Base-by-base conservation (phyloP, 1,140 invertebrate genomes). In the Vanessa atalanta region DNA sequence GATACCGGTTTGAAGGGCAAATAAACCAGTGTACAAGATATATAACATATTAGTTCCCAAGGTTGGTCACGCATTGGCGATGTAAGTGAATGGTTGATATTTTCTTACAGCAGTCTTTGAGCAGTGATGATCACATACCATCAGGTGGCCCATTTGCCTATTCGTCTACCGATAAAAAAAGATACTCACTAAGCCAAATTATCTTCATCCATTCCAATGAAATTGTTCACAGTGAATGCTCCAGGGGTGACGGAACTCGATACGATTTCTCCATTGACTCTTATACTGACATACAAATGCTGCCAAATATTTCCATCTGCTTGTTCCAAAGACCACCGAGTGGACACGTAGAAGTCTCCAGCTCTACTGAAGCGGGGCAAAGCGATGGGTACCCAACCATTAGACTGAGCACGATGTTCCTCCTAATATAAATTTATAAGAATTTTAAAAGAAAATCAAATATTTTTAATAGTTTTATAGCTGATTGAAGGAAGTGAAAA, bases 301-400 rank as follows among this genome's bases (percentile, higher is more conserved):
- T 93, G 91, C 93, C 93, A 93, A 53, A 84, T 85, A 43, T 74
- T 82, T 0, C 85, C 85, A 57, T 87, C 84, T 0, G 83, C 83
- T 43, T 90, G 89, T 15, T 74, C 65, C 12, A 82, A 48, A 3
- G 91, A 91, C 83, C 89, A 90, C 2, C 88, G 82, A 4, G 84
- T 88, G 4, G 90, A 93, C 37, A 92, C 81, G 60, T 81, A 83
- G 67, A 87, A 93, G 53, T 83, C 79, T 23, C 87, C 86, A 14
- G 79, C 76, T 0, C 77, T 80, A 48, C 89, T 91, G 77, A 93
- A 93, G 1, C 80, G 79, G 5, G 92, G 92, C 50, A 93, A 63
- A 0, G 87, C 83, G 65, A 93, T 82, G 15, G 88, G 84, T 20
- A 93, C 87, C 93, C 92, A 93, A 8, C 92, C 91, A 37, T 91